Conservation (phyloP, 2,888 invertebrate genomes). For the Tetragonula carbonaria region DNA sequence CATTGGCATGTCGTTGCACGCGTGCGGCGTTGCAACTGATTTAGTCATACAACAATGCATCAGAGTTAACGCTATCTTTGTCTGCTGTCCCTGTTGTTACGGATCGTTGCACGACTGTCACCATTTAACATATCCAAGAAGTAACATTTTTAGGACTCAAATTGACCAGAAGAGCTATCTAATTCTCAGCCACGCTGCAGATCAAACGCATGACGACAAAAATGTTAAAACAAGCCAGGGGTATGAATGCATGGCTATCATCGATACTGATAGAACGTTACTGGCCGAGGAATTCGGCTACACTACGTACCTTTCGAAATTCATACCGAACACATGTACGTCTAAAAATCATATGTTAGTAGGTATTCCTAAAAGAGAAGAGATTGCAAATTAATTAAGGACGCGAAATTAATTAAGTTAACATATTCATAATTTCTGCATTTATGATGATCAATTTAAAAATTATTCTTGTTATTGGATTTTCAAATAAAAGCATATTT, state of each 20-base stretch:
- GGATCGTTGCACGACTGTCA: conserved; percentile 94
- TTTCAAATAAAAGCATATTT: conserved; percentile 23
- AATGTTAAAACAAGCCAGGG: conserved; percentile 91
- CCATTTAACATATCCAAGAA: conserved; percentile 92
- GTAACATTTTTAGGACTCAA: conserved; percentile 86
- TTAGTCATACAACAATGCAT: conserved; percentile 94
- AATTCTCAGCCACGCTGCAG: conserved; percentile 94
- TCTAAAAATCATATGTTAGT: conserved; percentile 96
- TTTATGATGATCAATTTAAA: not conserved
- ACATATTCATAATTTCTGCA: conserved; percentile 8
- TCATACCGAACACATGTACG: conserved; percentile 93
- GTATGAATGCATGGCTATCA: conserved; percentile 93
- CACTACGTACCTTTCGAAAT: conserved; percentile 89
- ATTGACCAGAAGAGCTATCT: conserved; percentile 88
- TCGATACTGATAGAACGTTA: conserved; percentile 93
- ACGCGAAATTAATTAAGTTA: too few relatives aligned
- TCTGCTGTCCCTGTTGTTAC: conserved; percentile 97
- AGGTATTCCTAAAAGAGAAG: conserved; percentile 84
- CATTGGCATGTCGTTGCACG: conserved; percentile 95
- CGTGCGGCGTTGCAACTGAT: conserved; percentile 97
- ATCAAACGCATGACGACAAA: conserved; percentile 93
- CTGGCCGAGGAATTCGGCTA: conserved; percentile 92
- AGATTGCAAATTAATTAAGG: conserved; percentile 17
- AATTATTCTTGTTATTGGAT: conserved; percentile 38
- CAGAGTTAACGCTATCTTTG: conserved; percentile 91